A percentile compares a stretch with the other conserved stretches of the same genome.
Evolutionary conservation across 2,888 invertebrate genomes (phyloP).

Genomic region (Ceraclea dissimilis): DNA sequence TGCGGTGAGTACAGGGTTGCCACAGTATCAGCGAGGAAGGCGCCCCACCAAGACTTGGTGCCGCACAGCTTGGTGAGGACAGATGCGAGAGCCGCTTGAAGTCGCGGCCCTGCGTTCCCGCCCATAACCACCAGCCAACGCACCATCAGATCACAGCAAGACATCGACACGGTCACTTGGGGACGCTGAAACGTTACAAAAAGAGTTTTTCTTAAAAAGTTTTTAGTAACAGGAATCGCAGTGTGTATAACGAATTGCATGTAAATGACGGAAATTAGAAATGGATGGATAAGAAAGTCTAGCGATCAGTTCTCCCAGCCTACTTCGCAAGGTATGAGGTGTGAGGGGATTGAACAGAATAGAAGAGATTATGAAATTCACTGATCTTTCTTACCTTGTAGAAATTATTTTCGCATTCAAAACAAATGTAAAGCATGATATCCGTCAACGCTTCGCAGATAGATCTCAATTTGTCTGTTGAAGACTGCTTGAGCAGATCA

Average conservation of each 20-base stretch:
- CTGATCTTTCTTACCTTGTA: constrained; percentile 3
- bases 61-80: constrained; percentile 72
- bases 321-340: neutral
- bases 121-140: constrained; percentile 36
- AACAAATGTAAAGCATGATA: constrained; percentile 65
- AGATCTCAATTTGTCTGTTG: constrained; percentile 76
- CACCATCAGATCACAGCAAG: constrained; percentile 19
- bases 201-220: neutral
- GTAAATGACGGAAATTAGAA: too few relatives aligned
- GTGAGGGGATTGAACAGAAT: neutral
- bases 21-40: constrained; percentile 77
- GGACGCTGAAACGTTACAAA: constrained; percentile 16
- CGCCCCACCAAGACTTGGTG: constrained; percentile 81
- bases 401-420: constrained; percentile 39
- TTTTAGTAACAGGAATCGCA: neutral
- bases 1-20: constrained; percentile 70
- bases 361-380: neutral
- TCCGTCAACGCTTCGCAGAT: constrained; percentile 77
- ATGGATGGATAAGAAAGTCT: too few relatives aligned
- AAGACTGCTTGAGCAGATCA: constrained; percentile 51
- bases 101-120: constrained; percentile 69
- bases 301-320: too few relatives aligned
- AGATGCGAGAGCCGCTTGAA: constrained; percentile 71
- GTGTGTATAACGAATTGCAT: too few relatives aligned
- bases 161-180: constrained; percentile 15